Percentiles rank a stretch among this genome's conserved stretches.
These are phyloP conservation scores for Nasonia longicornis DNA, from an alignment of 1,140 invertebrate species.

Conservation along the genomic window DNA sequence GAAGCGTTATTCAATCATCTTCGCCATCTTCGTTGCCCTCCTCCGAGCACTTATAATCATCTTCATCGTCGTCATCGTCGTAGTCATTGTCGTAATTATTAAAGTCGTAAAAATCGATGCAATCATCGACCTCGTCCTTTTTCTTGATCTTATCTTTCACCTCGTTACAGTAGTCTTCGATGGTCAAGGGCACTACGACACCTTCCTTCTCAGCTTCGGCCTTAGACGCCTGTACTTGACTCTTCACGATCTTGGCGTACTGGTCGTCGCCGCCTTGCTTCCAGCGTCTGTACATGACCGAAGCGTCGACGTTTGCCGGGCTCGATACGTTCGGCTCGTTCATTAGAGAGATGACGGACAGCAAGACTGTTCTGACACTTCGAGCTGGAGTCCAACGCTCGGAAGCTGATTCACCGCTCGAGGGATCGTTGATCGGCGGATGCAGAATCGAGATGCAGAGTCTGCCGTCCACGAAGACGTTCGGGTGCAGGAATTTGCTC, in stretches of 20 bases:
- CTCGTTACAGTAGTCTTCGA: conserved; percentile 97
- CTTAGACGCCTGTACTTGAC: conserved; percentile 94
- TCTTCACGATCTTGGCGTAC: conserved; percentile 99
- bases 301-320: conserved; percentile 99
- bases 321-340: conserved; percentile 99
- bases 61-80: conserved; percentile 72
- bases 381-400: conserved; percentile 99
- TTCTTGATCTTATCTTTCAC: conserved; percentile 54
- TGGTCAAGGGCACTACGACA: conserved; percentile 94
- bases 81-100: conserved; percentile 74
- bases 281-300: conserved; percentile 99
- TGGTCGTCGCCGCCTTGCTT: conserved; percentile 99
- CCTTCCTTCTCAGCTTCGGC: conserved; percentile 95
- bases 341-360: conserved; percentile 98
- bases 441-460: conserved; percentile 99
- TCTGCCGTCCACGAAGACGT: conserved; percentile 99
- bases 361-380: conserved; percentile 96
- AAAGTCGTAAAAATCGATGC: conserved; percentile 80
- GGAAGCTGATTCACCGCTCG: conserved; percentile 96
- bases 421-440: conserved; percentile 98
- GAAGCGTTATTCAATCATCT: conserved; percentile 69
- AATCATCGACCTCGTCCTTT: conserved; percentile 71
- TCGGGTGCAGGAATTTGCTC: conserved; percentile 99
- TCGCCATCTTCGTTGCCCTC: conserved; percentile 77
- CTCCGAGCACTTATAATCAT: conserved; percentile 67